Evolutionary conservation across 2,113 vertebrate genomes (phyloP), one percentile per base, ranked within the genome.

Genomic region (Oreochromis tanganicae): DNA sequence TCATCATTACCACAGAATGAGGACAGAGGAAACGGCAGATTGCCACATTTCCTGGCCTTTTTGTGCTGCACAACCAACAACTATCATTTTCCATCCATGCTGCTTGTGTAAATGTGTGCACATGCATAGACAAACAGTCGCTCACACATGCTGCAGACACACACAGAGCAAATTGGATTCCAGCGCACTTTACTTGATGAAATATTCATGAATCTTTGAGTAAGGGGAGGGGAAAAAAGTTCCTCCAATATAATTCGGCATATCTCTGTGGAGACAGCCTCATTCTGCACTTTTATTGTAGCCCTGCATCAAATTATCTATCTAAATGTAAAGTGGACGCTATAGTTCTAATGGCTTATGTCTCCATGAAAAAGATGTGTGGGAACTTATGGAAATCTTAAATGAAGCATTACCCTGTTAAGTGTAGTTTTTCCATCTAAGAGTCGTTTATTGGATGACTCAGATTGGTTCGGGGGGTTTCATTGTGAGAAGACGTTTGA

Each of bases 141-240:
- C 82, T 17, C 80, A 82, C 73, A 57, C 71, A 83, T 10, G 50
- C 32, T 43, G 5, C 24, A 27, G 80, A 79, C 50, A 85, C 71
- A 85, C 57, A 56, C 46, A 43, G 27, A 81, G 78, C 38, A 92
- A 92, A 95, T 94, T 84, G 85, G 87, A 93, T 95, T 94, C 91
- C 85, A 89, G 82, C n/a, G 3, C 56, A 81, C 54, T 91, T 85
- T 84, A 61, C 91, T 87, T 78, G 36, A 95, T 95, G 88, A 94
- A 95, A 94, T 94, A 96, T 95, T 95, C 94, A 95, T 95, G 92
- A 94, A 87, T 89, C 85, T 92, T 89, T 88, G 84, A 92, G 84
- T 82, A 84, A 81, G 14, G 68, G 55, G 38, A 27, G 24, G 9
- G 10, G 12, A 55, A 43, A 43, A 78, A 80, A 82, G 75, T 79